A percentile compares a stretch with the other conserved stretches of the same genome.
These are phyloP conservation scores for Dynastes grantii DNA, from an alignment of 2,888 invertebrate species.

Conservation along the genomic window DNA sequence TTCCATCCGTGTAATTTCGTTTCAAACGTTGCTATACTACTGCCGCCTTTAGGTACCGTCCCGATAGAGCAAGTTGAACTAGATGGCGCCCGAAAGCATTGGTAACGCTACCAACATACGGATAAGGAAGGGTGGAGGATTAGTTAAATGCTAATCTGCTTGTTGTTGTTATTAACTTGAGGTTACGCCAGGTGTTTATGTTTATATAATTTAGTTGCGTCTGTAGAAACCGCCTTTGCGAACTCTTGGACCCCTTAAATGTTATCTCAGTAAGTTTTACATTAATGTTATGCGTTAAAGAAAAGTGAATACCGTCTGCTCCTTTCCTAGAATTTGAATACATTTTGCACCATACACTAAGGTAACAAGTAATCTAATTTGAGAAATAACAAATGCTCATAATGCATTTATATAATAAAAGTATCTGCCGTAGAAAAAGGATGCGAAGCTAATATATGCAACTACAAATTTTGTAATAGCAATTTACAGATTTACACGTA, in stretches of 20 bases:
- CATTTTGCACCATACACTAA: background rate
- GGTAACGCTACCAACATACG: constrained; percentile 28
- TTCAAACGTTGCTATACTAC: constrained; percentile 37
- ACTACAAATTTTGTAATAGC: no score
- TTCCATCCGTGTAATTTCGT: constrained; percentile 51
- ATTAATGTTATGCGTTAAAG: constrained; percentile 36
- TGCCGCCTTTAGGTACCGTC: constrained; percentile 6
- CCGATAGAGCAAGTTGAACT: constrained; percentile 29
- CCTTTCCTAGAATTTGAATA: constrained; percentile 29
- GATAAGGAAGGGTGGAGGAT: constrained; percentile 42
- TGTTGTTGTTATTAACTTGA: constrained; percentile 53
- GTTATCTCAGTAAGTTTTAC: constrained; percentile 38
- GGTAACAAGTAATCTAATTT: background rate
- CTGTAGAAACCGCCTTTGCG: constrained; percentile 30
- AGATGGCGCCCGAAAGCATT: constrained; percentile 21
- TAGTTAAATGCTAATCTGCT: constrained; percentile 52
- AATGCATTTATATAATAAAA: no score
- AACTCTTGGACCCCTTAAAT: constrained; percentile 33
- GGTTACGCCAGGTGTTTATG: constrained; percentile 53
- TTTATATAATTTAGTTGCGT: constrained; percentile 51
- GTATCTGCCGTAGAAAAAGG: no score
- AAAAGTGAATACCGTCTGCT: constrained; percentile 35
- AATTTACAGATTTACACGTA: no score
- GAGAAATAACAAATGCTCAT: no score
- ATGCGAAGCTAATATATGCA: no score